A percentile compares a stretch with the other conserved stretches of the same genome.
Evolutionary conservation across 2,797 vertebrate genomes (phyloP).

Genomic region (Onychomys torridus): DNA sequence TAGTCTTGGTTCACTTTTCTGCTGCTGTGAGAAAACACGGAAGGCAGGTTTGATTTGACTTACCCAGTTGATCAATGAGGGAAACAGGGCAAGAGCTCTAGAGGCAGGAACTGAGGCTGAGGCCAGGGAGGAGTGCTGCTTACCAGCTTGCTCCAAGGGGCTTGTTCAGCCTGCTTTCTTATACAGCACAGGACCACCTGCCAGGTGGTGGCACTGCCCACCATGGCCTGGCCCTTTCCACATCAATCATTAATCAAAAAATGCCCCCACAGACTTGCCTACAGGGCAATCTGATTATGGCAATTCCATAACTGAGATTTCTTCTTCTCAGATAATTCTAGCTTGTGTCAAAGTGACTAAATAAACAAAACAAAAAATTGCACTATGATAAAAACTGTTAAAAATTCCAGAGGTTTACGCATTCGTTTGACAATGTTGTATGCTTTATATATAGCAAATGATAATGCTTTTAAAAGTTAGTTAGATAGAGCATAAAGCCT

Average conservation of each 20-base stretch:
- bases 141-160: not conserved
- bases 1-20: not conserved
- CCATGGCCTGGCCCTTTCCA: too few relatives aligned
- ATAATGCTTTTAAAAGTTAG: not conserved
- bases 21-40: not conserved
- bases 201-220: not conserved
- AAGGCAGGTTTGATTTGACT: not conserved
- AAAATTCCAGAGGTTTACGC: not conserved
- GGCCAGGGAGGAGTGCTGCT: not conserved
- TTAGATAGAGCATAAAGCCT: not conserved
- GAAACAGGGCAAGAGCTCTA: not conserved
- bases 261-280: too few relatives aligned
- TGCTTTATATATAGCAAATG: not conserved
- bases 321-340: not conserved
- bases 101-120: not conserved
- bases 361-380: not conserved
- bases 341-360: not conserved
- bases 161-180: not conserved
- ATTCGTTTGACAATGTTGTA: not conserved
- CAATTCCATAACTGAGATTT: not conserved
- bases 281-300: not conserved
- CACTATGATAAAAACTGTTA: slow-evolving; percentile 1
- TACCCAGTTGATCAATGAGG: not conserved
- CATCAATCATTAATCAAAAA: too few relatives aligned
- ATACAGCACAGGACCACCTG: not conserved